These are phyloP conservation scores for Camelus dromedarius DNA, from an alignment of 2,113 vertebrate genomes.

Conservation along the genomic window DNA sequence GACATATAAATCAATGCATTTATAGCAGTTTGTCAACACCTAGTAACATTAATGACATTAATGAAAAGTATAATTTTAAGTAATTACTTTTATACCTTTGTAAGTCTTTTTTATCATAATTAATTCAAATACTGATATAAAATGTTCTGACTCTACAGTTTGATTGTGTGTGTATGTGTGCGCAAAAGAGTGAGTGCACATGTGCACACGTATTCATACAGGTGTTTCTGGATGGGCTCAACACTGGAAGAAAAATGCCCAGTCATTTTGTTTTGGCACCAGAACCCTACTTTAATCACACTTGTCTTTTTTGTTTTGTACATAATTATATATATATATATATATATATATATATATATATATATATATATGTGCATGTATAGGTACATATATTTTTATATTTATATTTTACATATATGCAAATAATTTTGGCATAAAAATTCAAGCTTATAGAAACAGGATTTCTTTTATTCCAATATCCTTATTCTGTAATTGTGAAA, in stretches of 20 bases:
- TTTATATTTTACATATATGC: background rate
- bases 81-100: background rate
- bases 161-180: background rate
- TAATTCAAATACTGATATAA: background rate
- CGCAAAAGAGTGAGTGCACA: background rate
- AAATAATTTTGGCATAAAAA: background rate
- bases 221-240: background rate
- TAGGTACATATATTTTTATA: background rate
- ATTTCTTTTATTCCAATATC: background rate
- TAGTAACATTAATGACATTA: background rate
- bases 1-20: background rate
- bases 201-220: background rate
- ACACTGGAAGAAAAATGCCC: background rate
- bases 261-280: background rate
- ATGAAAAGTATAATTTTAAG: background rate
- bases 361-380: background rate
- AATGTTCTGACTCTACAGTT: background rate
- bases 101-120: background rate
- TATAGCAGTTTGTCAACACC: conserved; percentile 1
- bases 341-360: background rate
- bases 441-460: background rate
- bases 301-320: background rate
- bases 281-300: background rate
- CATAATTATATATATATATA: background rate
- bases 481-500: background rate